Evolutionary conservation across 2,888 invertebrate genomes (phyloP).

Genomic region (Cylloceria caligata): DNA sequence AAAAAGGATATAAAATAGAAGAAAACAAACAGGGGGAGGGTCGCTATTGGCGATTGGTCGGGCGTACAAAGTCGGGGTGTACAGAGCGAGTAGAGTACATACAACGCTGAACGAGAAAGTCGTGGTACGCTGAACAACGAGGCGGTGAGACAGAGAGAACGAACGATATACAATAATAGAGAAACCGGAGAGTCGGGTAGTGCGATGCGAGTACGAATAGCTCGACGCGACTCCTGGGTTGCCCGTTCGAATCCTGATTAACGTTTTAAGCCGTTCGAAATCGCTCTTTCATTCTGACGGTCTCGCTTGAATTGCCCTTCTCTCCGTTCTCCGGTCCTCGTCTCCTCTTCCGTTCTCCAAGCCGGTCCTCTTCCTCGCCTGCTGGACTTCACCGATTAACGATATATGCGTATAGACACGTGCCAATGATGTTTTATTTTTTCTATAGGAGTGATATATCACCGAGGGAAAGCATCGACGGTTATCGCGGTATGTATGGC

Average conservation of each 20-base stretch:
- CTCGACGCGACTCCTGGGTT: slow-evolving; percentile 40
- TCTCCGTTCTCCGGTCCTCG: too few relatives aligned
- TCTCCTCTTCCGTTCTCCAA: slow-evolving; percentile 18
- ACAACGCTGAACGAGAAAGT: not conserved
- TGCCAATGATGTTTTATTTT: slow-evolving; percentile 6
- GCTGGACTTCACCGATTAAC: not conserved
- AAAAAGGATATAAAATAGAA: not conserved
- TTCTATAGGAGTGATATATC: not conserved
- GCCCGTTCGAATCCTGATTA: slow-evolving; percentile 60
- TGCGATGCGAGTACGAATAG: slow-evolving; percentile 19
- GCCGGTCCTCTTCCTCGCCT: not conserved
- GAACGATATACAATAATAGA: not conserved
- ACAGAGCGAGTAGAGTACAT: not conserved
- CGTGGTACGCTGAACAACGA: slow-evolving; percentile 38
- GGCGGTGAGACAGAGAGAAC: slow-evolving; percentile 27
- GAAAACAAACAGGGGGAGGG: not conserved
- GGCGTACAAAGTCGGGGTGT: not conserved
- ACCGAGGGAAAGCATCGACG: not conserved
- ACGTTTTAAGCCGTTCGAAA: slow-evolving; percentile 62
- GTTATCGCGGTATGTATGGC: slow-evolving; percentile 24
- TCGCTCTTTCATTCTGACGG: slow-evolving; percentile 43
- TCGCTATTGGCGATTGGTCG: slow-evolving; percentile 36
- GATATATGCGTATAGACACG: too few relatives aligned
- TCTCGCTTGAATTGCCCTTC: slow-evolving; percentile 6
- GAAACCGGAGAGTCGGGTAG: not conserved